Evolutionary conservation across 53 echinoderm and acorn worm genomes (phyloP).

Genomic region (Zoroaster sp.): DNA sequence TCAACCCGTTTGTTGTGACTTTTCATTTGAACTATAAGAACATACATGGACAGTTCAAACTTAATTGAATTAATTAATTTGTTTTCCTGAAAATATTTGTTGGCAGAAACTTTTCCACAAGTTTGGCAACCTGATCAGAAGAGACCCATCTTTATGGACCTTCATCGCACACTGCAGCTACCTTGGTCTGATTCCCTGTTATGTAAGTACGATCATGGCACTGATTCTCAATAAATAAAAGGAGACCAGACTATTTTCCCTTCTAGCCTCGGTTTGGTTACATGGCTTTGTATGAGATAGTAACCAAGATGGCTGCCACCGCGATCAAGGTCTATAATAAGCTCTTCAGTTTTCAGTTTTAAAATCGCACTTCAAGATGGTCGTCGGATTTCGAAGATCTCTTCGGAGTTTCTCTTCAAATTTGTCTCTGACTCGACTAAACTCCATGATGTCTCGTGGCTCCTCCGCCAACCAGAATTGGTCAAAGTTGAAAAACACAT

Average conservation of each 20-base stretch:
- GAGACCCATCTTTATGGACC: not conserved
- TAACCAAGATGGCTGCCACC: not conserved
- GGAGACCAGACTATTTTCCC: too few species aligned
- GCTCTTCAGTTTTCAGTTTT: not conserved
- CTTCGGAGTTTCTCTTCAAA: slow-evolving; percentile 69
- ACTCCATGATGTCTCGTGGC: slow-evolving; percentile 93
- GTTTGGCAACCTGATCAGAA: not conserved
- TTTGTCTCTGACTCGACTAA: slow-evolving; percentile 85
- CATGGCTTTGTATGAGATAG: too few species aligned
- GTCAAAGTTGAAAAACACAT: slow-evolving; percentile 92
- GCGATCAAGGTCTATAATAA: not conserved
- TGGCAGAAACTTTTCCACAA: not conserved
- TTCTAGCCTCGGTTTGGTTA: too few species aligned
- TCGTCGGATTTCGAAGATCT: slow-evolving; percentile 43
- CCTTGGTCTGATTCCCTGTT: too few species aligned
- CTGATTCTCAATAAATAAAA: too few species aligned
- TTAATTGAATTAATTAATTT: too few species aligned
- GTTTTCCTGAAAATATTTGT: not conserved
- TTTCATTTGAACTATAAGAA: not conserved
- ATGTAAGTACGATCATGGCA: too few species aligned
- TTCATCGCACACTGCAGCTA: too few species aligned
- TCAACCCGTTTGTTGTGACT: slow-evolving; percentile 26
- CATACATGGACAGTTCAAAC: not conserved
- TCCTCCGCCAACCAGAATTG: slow-evolving; percentile 93
- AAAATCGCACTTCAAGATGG: slow-evolving; percentile 53